A percentile compares a stretch with the other conserved stretches of the same genome.
Conservation (phyloP, 2,888 invertebrate genomes). For the Hylaea fasciaria region DNA sequence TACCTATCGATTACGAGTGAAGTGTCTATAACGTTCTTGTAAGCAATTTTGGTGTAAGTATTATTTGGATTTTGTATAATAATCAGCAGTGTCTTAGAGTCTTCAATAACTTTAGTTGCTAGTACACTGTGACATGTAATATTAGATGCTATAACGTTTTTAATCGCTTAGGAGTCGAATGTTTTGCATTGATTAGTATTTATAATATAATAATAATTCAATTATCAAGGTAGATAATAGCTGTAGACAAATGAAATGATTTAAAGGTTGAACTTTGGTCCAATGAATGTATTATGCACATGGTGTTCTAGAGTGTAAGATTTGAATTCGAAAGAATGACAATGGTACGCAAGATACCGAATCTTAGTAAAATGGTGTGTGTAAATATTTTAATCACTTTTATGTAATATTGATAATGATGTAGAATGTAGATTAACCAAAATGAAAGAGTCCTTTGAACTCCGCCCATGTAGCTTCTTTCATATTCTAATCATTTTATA, state of each 20-base stretch:
- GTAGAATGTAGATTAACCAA: conserved; percentile 1
- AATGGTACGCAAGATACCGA: conserved; percentile 23
- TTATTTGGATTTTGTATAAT: conserved; percentile 44
- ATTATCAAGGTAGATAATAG: conserved; percentile 46
- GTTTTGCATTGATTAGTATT: conserved; percentile 41
- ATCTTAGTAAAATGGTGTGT: conserved; percentile 27
- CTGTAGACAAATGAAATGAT: conserved; percentile 62
- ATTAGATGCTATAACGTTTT: conserved; percentile 43
- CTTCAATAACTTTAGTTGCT: conserved; percentile 51
- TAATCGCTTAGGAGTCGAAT: conserved; percentile 46
- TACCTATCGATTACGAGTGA: conserved; percentile 59
- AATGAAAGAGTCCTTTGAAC: conserved; percentile 3
- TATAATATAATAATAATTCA: conserved; percentile 33
- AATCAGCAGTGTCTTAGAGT: conserved; percentile 61
- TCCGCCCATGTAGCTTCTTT: conserved; percentile 11
- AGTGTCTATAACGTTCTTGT: conserved; percentile 57
- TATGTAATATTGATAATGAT: neutral
- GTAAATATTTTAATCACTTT: conserved; percentile 31
- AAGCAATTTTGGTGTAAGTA: conserved; percentile 59
- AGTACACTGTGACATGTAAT: conserved; percentile 55
- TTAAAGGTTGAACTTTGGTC: conserved; percentile 84
- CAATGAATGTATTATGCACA: conserved; percentile 82
- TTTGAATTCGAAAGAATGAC: conserved; percentile 37
- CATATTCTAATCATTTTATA: neutral
- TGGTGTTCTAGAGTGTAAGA: conserved; percentile 72